These are phyloP conservation scores for Channallabes apus DNA, from an alignment of 2,797 vertebrate genomes.

Conservation along the genomic window DNA sequence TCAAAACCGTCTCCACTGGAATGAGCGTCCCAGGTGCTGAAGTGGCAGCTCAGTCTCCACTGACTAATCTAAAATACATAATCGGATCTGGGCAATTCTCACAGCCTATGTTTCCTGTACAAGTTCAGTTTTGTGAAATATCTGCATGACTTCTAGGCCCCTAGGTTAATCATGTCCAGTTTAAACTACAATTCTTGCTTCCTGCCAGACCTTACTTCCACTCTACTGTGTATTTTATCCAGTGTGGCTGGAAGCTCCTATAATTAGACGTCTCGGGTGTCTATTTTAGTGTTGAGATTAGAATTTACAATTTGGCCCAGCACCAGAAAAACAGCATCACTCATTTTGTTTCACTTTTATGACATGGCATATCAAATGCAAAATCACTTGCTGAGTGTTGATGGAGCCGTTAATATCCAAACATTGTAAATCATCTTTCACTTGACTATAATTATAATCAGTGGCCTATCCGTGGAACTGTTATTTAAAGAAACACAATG, in stretches of 20 bases:
- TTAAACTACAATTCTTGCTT: background rate
- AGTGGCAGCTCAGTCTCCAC: background rate
- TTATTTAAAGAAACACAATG: conserved; percentile 22
- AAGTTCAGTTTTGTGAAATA: background rate
- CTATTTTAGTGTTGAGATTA: conserved; percentile 11
- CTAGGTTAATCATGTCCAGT: background rate
- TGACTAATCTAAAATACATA: background rate
- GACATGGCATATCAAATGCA: background rate
- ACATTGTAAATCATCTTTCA: conserved; percentile 2
- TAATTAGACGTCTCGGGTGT: conserved; percentile 44
- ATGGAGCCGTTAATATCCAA: background rate
- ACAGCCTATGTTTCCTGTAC: background rate
- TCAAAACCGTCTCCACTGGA: background rate
- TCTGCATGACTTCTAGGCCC: background rate
- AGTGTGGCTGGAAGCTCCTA: conserved; percentile 27
- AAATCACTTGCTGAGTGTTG: conserved; percentile 13
- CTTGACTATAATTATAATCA: background rate
- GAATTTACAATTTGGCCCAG: conserved; percentile 22
- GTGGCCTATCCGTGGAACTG: background rate
- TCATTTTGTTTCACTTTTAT: conserved; percentile 20
- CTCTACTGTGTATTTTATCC: background rate
- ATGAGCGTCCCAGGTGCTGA: background rate
- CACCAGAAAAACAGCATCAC: conserved; percentile 24
- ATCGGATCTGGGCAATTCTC: background rate
- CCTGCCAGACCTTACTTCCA: background rate